Conservation (phyloP, 2,113 vertebrate genomes). For the Dolichotis patagonum region DNA sequence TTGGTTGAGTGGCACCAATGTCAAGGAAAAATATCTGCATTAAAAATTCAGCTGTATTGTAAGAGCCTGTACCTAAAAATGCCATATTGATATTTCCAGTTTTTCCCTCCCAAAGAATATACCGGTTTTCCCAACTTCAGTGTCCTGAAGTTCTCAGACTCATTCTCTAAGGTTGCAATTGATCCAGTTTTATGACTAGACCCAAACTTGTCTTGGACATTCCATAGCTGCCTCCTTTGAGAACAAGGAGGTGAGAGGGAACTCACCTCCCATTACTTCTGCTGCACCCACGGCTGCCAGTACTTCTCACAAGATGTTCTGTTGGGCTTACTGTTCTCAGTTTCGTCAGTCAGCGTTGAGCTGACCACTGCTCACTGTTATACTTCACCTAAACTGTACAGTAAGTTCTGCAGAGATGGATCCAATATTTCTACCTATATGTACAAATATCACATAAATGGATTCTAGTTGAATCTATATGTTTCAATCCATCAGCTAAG, state of each 20-base stretch:
- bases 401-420: slow-evolving; percentile 83
- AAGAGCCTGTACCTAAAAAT: slow-evolving; percentile 57
- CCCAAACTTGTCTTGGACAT: slow-evolving; percentile 68
- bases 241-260: slow-evolving; percentile 58
- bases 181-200: slow-evolving; percentile 67
- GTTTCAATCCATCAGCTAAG: slow-evolving; percentile 86
- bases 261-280: not conserved
- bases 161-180: slow-evolving; percentile 49
- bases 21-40: slow-evolving; percentile 65
- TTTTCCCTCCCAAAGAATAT: slow-evolving; percentile 51
- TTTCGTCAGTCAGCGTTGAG: slow-evolving; percentile 34
- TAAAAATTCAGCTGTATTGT: slow-evolving; percentile 70
- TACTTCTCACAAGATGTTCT: slow-evolving; percentile 58
- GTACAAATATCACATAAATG: slow-evolving; percentile 83
- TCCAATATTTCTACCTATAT: slow-evolving; percentile 84
- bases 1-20: slow-evolving; percentile 75
- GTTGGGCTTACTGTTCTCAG: slow-evolving; percentile 69
- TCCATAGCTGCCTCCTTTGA: slow-evolving; percentile 78
- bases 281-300: slow-evolving; percentile 65
- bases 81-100: slow-evolving; percentile 50
- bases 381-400: slow-evolving; percentile 78
- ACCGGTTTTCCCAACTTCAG: slow-evolving; percentile 54
- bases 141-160: slow-evolving; percentile 59
- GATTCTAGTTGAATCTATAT: slow-evolving; percentile 84
- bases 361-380: slow-evolving; percentile 76